phyloP scores from a whole-genome alignment of 2,113 vertebrate species.

The Tauraco erythrolophus region DNA sequence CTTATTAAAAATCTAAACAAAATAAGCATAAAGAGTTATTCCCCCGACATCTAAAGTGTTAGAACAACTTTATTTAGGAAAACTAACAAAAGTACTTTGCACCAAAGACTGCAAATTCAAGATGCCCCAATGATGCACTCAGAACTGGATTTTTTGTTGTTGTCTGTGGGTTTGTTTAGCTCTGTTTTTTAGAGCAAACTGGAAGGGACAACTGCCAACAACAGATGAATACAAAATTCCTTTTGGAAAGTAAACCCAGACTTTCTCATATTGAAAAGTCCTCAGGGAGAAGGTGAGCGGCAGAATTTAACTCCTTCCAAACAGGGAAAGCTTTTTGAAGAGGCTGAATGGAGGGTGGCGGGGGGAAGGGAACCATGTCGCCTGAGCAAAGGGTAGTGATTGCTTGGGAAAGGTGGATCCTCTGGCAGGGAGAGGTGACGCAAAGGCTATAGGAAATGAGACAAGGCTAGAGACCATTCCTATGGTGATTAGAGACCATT shows the following conservation, averaged over 20 bases:
- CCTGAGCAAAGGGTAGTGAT: background rate
- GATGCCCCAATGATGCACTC: background rate
- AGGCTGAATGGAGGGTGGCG: too few species aligned
- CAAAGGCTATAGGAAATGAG: conserved; percentile 55
- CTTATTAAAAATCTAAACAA: background rate
- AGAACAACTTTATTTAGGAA: background rate
- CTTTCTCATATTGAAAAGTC: background rate
- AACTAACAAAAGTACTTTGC: background rate
- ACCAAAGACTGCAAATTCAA: background rate
- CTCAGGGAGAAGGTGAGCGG: background rate
- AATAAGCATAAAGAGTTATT: background rate
- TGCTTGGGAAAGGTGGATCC: background rate
- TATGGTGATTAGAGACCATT: background rate
- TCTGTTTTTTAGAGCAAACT: background rate
- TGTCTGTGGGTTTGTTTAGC: background rate
- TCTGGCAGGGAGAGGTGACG: background rate
- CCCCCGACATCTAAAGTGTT: background rate
- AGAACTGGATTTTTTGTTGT: background rate
- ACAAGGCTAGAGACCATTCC: conserved; percentile 1
- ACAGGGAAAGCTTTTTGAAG: background rate
- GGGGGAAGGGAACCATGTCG: background rate
- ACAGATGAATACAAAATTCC: background rate
- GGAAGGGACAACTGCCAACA: background rate
- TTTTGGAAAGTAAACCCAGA: background rate
- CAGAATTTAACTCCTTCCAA: conserved; percentile 27